A percentile compares a stretch with the other conserved stretches of the same genome.
These are phyloP conservation scores for Catharus bicknelli DNA, from an alignment of 2,113 vertebrate genomes.

Conservation along the genomic window DNA sequence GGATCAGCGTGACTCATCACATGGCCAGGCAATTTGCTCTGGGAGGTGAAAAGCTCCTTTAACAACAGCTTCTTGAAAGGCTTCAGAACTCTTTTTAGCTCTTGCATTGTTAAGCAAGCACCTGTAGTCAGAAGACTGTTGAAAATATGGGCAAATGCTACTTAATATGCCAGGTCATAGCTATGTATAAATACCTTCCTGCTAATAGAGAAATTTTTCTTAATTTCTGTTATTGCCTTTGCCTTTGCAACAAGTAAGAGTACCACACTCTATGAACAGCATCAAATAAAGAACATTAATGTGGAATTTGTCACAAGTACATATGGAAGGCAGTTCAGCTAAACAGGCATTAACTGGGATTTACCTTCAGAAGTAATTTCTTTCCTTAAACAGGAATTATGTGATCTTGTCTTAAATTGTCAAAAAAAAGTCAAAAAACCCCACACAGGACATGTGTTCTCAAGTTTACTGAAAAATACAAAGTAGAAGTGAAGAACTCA, in stretches of 20 bases:
- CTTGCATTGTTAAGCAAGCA: neutral
- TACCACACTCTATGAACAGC: neutral
- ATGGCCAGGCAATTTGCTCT: slow-evolving; percentile 5
- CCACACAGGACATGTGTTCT: neutral
- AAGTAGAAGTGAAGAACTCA: neutral
- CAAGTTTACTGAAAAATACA: neutral
- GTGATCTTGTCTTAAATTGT: neutral
- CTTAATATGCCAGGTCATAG: neutral
- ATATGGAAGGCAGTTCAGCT: neutral
- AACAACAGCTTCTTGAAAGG: neutral
- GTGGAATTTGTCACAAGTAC: neutral
- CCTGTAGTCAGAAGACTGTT: neutral
- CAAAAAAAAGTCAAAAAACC: neutral
- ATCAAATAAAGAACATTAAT: neutral
- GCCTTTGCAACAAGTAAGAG: neutral
- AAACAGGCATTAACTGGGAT: neutral
- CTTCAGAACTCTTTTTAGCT: slow-evolving; percentile 11
- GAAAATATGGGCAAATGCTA: neutral
- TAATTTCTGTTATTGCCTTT: neutral
- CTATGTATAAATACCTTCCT: neutral
- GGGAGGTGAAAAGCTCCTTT: slow-evolving; percentile 19
- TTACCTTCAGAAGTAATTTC: neutral
- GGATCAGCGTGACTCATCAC: neutral
- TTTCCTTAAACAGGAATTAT: neutral
- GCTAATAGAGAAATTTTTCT: neutral